Evolutionary conservation across 1,140 invertebrate genomes (phyloP).

Genomic region (Cyclina sinensis): DNA sequence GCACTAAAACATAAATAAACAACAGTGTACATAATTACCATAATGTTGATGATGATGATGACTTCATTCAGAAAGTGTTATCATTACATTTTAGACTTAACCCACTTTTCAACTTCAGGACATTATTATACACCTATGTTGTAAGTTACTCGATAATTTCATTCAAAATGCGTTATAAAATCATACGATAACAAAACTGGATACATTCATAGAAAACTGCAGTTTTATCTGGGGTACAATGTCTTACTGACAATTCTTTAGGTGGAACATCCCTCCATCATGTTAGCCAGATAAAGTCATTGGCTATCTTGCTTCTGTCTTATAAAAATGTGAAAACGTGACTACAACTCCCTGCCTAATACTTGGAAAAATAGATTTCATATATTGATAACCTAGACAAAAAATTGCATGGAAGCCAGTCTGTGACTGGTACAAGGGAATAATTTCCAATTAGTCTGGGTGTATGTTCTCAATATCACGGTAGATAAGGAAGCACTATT

Average conservation of each 20-base stretch:
- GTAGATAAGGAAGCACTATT: constrained; percentile 19
- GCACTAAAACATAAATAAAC: constrained; percentile 85
- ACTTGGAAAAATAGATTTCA: not conserved
- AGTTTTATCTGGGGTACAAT: no score
- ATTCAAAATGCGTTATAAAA: no score
- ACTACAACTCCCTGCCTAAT: not conserved
- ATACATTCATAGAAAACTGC: no score
- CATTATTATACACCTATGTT: no score
- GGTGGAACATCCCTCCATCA: not conserved
- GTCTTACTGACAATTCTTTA: not conserved
- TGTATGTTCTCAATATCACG: constrained; percentile 15
- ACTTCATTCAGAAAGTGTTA: no score
- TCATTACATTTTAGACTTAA: no score
- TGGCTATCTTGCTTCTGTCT: not conserved
- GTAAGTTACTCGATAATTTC: no score
- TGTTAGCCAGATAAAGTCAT: not conserved
- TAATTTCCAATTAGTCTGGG: constrained; percentile 40
- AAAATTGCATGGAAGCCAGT: not conserved
- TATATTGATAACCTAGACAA: not conserved
- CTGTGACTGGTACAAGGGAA: not conserved
- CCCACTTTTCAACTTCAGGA: no score
- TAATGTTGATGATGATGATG: no score
- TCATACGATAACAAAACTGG: no score
- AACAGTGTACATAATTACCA: no score
- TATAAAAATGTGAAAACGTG: not conserved